These are phyloP conservation scores for Pelusios castaneus DNA, from an alignment of 2,113 vertebrate species.

Conservation along the genomic window DNA sequence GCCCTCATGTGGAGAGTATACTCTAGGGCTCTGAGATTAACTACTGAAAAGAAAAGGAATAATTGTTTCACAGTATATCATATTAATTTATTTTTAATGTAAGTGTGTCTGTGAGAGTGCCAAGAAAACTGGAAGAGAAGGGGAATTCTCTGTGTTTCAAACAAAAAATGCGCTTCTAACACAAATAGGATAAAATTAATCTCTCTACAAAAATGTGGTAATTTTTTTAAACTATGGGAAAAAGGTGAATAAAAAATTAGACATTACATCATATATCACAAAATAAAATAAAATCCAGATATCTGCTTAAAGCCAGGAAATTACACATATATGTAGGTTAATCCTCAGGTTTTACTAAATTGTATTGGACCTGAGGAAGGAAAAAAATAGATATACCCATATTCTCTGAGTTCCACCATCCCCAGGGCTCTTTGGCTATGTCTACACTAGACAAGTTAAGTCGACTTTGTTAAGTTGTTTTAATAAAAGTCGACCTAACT, in stretches of 20 bases:
- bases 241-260: not conserved
- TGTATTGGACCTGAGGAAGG: accelerated
- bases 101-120: not conserved
- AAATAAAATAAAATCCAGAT: accelerated
- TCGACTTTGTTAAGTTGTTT: no score
- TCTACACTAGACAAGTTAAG: no score
- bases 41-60: not conserved
- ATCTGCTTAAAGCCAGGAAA: not conserved
- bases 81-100: constrained; percentile 34
- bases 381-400: not conserved
- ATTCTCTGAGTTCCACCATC: not conserved
- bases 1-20: not conserved
- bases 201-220: not conserved
- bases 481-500: no score
- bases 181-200: not conserved
- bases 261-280: accelerated
- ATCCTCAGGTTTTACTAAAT: accelerated
- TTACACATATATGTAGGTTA: accelerated
- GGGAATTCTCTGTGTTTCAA: not conserved
- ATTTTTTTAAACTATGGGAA: not conserved
- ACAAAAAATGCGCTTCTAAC: not conserved
- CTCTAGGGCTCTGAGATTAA: not conserved
- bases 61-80: not conserved
- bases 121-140: not conserved
- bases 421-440: not conserved